Evolutionary conservation across 2,888 invertebrate genomes (phyloP), one percentile per base, ranked within the genome.

Genomic region (Oeneis ivallda): DNA sequence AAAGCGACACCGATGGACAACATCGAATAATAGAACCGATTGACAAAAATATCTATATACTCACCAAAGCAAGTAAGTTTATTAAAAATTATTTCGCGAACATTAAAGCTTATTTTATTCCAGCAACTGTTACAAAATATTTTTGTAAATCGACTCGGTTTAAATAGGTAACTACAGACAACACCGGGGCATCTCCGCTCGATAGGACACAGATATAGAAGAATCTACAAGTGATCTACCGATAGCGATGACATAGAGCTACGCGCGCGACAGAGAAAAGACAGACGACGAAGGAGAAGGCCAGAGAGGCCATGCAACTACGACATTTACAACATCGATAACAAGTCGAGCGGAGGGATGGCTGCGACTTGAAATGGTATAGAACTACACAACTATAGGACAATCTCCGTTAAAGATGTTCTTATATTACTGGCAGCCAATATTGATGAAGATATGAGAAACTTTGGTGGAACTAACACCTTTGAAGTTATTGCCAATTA

Each of bases 1-100:
- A 88, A 92, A 92, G 92, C 92, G 84, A 92, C 92, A 92, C 86
- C 89, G 89, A 92, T 79, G 78, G 82, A 92, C 92, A 91, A 92
- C 91, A 92, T 87, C 88, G 80, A 92, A 74, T 34, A 87, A 82
- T 81, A 74, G 81, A 86, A 87, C 86, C 84, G 86, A 90, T 62
- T 49, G 56, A 62, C 32, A 65, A 64, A 62, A 43, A 39, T 62
- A 45, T 47, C 39, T 54, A 62, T 1, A 41, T 1, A 56, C 41
- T 19, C 19, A 17, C 13, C 13, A 10, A 19, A 49, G 19, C 19
- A 19, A 56, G n/a, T 34, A 34, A 19, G 2, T 39, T 7, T 37
- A 34, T 37, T 34, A 9, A 3, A 32, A 17, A 5, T 17, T 4
- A 39, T 8, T 13, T 34, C 8, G 1, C 2, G 8, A 26, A 15